Conservation (phyloP, 1,140 invertebrate genomes). For the Chironomus tepperi region DNA sequence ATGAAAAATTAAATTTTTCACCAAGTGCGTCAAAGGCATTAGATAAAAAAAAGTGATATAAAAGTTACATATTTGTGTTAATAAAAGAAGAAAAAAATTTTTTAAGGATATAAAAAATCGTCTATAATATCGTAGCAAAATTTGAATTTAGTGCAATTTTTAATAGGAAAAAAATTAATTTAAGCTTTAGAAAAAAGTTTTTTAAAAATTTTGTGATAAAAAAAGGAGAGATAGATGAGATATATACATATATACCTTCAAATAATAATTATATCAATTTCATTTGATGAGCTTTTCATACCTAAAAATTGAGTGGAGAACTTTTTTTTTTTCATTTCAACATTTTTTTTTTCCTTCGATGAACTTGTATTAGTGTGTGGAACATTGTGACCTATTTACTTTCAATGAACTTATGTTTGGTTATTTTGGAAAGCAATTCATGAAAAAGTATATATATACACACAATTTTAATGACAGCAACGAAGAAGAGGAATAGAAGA, state of each 20-base stretch:
- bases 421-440: slow-evolving; percentile 18
- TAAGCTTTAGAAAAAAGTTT: neutral
- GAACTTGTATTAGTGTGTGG: slow-evolving; percentile 6
- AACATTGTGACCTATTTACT: slow-evolving; percentile 22
- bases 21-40: neutral
- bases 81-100: neutral
- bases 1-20: neutral
- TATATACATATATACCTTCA: slow-evolving; percentile 4
- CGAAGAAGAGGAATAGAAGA: neutral
- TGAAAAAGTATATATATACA: neutral
- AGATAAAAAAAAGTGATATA: neutral
- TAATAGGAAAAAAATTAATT: slow-evolving; percentile 2
- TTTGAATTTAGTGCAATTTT: slow-evolving; percentile 11
- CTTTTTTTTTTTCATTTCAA: too few species aligned
- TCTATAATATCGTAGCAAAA: too few species aligned
- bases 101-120: neutral
- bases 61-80: neutral
- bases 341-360: neutral
- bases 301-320: neutral
- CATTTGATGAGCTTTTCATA: slow-evolving; percentile 7
- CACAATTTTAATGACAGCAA: neutral
- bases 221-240: neutral
- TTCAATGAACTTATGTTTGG: slow-evolving; percentile 18
- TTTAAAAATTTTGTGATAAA: slow-evolving; percentile 6
- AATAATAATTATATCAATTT: slow-evolving; percentile 10